A percentile compares a stretch with the other conserved stretches of the same genome.
Conservation (phyloP, 2,797 vertebrate species). For the Pipistrellus pipistrellus region DNA sequence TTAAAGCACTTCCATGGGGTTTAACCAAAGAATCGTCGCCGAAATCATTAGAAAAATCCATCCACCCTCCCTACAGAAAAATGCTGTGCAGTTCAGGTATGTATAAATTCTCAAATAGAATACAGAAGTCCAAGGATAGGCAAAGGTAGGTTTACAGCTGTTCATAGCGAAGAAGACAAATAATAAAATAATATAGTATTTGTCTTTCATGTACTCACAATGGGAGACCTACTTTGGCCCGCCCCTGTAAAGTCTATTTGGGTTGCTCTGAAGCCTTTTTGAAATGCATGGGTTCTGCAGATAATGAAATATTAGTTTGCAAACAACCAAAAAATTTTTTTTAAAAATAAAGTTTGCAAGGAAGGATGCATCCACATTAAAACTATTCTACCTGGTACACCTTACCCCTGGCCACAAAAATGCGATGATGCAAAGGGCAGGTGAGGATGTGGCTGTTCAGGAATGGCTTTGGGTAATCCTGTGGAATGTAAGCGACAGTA, state of each 20-base stretch:
- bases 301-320: background rate
- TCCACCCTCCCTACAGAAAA: slow-evolving; percentile 10
- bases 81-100: background rate
- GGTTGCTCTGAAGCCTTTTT: slow-evolving; percentile 12
- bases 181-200: background rate
- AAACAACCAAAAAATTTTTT: background rate
- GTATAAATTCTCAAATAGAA: slow-evolving; percentile 13
- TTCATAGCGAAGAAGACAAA: background rate
- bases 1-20: slow-evolving; percentile 66
- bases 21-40: slow-evolving; percentile 66
- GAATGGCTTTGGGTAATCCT: background rate
- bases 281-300: background rate
- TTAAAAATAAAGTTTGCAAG: background rate
- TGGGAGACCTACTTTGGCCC: background rate
- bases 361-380: background rate
- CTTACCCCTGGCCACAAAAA: background rate
- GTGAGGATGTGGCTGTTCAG: background rate
- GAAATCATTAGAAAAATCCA: slow-evolving; percentile 64
- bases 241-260: background rate
- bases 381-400: background rate
- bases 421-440: background rate
- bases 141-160: background rate
- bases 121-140: background rate
- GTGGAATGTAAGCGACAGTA: background rate
- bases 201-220: background rate